These are phyloP conservation scores for Myripristis jacobus DNA, from an alignment of 2,797 vertebrate species.

Conservation along the genomic window DNA sequence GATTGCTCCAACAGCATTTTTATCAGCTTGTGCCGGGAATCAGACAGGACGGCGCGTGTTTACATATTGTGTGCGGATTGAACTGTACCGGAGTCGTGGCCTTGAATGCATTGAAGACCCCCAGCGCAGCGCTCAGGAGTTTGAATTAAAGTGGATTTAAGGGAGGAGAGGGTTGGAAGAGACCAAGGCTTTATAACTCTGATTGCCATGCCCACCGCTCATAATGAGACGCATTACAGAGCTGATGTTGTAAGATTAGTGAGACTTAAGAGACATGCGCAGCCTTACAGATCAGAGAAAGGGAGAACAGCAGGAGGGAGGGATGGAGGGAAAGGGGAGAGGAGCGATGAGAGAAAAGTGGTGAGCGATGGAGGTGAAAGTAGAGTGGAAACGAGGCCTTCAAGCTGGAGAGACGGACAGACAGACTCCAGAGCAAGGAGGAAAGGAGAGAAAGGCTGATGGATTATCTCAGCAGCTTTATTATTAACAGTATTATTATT, in stretches of 20 bases:
- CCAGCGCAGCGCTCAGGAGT: constrained; percentile 43
- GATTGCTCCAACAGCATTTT: constrained; percentile 20
- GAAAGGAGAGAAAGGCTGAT: neutral
- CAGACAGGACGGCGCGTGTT: neutral
- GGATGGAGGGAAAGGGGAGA: neutral
- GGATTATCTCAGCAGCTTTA: neutral
- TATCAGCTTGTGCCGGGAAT: neutral
- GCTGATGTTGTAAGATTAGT: constrained; percentile 83
- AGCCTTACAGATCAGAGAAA: constrained; percentile 52
- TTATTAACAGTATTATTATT: neutral
- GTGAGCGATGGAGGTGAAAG: neutral
- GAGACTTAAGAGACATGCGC: constrained; percentile 72
- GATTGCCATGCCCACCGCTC: constrained; percentile 76
- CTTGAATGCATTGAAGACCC: constrained; percentile 46
- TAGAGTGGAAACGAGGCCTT: neutral
- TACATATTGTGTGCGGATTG: constrained; percentile 5
- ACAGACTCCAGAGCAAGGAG: neutral
- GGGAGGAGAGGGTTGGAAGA: constrained; percentile 49
- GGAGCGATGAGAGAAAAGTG: constrained; percentile 5
- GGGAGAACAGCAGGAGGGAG: neutral
- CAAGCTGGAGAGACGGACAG: neutral
- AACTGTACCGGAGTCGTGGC: constrained; percentile 35
- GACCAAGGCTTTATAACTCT: constrained; percentile 75
- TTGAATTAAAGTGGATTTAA: constrained; percentile 78
- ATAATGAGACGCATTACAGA: constrained; percentile 83